A percentile compares a stretch with the other conserved stretches of the same genome.
Evolutionary conservation across 2,888 invertebrate genomes (phyloP).

Genomic region (Hanleya hanleyi): DNA sequence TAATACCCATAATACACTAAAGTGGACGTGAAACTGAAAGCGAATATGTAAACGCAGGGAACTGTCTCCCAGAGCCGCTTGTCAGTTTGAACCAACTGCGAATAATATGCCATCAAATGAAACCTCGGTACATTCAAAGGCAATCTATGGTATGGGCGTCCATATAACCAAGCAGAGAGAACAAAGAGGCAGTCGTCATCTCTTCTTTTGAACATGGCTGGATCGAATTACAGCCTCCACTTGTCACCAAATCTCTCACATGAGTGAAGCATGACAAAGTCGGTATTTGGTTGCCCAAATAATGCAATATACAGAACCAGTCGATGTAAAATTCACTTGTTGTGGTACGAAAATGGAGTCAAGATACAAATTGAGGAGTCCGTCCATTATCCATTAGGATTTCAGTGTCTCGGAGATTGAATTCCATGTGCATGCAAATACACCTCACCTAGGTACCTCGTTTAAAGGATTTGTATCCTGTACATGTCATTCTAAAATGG

Average conservation of each 20-base stretch:
- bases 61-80: background rate
- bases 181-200: background rate
- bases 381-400: background rate
- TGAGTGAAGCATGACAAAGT: background rate
- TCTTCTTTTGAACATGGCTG: background rate
- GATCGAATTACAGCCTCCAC: background rate
- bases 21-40: background rate
- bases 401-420: background rate
- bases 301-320: background rate
- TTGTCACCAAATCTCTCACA: background rate
- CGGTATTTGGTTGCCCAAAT: background rate
- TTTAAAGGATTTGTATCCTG: no score
- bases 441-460: background rate
- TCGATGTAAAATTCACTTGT: background rate
- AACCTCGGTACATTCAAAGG: background rate
- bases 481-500: background rate
- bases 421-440: background rate
- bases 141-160: background rate
- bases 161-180: background rate
- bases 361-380: background rate
- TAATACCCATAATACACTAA: background rate
- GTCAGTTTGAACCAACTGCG: background rate
- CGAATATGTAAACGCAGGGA: background rate
- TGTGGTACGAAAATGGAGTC: background rate
- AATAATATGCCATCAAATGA: background rate